Conservation (phyloP, 2,797 vertebrate genomes). For the Phrynocephalus vlangalii region DNA sequence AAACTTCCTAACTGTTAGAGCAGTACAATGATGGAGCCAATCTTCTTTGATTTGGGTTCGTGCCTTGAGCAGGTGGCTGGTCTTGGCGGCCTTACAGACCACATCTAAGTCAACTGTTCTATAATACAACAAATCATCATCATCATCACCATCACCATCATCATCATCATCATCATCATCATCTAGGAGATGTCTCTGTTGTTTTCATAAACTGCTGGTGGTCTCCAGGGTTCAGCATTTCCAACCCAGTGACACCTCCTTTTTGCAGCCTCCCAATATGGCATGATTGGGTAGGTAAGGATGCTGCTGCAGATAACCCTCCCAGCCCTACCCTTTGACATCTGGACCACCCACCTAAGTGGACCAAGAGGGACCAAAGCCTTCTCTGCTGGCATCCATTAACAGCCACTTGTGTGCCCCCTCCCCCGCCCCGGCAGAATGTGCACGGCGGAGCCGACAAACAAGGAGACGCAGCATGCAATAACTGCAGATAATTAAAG, state of each 20-base stretch:
- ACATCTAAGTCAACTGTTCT: too few relatives aligned
- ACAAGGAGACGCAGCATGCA: constrained; percentile 58
- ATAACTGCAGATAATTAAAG: constrained; percentile 72
- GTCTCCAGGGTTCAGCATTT: not conserved
- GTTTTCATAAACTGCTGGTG: not conserved
- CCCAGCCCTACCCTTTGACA: not conserved
- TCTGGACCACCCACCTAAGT: not conserved
- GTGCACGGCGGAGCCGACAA: not conserved
- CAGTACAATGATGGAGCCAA: too few relatives aligned
- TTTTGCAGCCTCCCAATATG: not conserved
- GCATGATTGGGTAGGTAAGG: not conserved
- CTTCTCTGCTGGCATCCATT: not conserved
- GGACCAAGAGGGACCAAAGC: too few relatives aligned
- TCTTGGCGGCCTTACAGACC: too few relatives aligned
- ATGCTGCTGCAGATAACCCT: not conserved
- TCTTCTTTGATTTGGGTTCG: too few relatives aligned
- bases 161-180: too few relatives aligned
- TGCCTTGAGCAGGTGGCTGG: too few relatives aligned
- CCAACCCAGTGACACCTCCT: not conserved
- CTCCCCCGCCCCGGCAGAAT: constrained; percentile 27
- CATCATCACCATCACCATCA: too few relatives aligned
- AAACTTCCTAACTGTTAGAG: too few relatives aligned
- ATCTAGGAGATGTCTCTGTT: not conserved
- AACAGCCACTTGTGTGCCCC: constrained; percentile 38
- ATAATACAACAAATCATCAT: too few relatives aligned